These are phyloP conservation scores for Dexiosoma caninum DNA, from an alignment of 2,888 invertebrate genomes.

Conservation along the genomic window DNA sequence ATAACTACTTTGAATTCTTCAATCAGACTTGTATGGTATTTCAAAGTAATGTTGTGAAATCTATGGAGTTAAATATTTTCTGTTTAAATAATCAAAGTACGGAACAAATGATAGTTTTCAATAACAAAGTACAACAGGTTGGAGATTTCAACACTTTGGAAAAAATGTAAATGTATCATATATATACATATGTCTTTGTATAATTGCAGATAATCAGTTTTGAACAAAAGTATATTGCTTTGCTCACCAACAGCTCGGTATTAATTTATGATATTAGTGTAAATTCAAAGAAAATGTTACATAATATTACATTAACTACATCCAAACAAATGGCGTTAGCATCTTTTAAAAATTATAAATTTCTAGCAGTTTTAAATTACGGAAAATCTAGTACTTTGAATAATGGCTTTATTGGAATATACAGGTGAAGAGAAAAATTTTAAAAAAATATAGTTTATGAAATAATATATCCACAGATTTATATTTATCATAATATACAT, in stretches of 20 bases:
- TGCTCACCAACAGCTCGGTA: conserved; percentile 63
- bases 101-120: conserved; percentile 42
- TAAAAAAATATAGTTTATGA: too few relatives aligned
- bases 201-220: conserved; percentile 65
- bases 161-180: background rate
- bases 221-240: conserved; percentile 49
- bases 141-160: background rate
- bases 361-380: conserved; percentile 69
- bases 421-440: conserved; percentile 65
- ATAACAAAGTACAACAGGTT: conserved; percentile 54
- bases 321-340: conserved; percentile 67
- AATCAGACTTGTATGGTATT: conserved; percentile 29
- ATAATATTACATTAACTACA: conserved; percentile 63
- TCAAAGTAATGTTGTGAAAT: background rate
- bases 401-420: conserved; percentile 70
- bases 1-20: conserved; percentile 17
- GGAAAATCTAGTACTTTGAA: conserved; percentile 63
- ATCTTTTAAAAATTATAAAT: conserved; percentile 59
- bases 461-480: too few relatives aligned
- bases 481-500: too few relatives aligned
- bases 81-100: conserved; percentile 10
- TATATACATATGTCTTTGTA: too few relatives aligned
- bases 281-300: conserved; percentile 39
- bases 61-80: background rate
- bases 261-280: conserved; percentile 67